phyloP scores from a whole-genome alignment of 1,140 invertebrate species.

The Dendrolimus punctatus region DNA sequence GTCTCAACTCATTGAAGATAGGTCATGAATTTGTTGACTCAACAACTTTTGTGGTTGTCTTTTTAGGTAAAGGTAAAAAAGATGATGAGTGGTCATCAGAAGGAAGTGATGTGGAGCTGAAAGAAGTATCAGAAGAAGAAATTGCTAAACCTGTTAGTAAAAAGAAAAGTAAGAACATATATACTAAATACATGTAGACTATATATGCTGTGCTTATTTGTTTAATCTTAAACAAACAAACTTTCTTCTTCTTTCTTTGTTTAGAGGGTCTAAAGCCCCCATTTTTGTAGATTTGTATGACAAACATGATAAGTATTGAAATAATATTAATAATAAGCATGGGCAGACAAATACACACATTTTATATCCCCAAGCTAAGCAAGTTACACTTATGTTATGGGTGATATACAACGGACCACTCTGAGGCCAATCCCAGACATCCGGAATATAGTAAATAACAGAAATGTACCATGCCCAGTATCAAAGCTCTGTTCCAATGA shows the following conservation, averaged over 20 bases:
- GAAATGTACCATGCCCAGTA: too few relatives aligned
- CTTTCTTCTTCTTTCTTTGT: not conserved
- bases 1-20: not conserved
- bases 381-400: too few relatives aligned
- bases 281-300: not conserved
- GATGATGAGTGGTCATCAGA: slow-evolving; percentile 71
- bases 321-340: not conserved
- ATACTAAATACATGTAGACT: slow-evolving; percentile 8
- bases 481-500: too few relatives aligned
- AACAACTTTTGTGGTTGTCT: not conserved
- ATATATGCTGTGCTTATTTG: not conserved
- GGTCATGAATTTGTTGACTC: not conserved
- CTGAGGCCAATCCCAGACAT: too few relatives aligned
- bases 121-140: slow-evolving; percentile 60
- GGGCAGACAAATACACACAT: too few relatives aligned
- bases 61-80: slow-evolving; percentile 66
- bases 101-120: slow-evolving; percentile 60
- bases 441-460: too few relatives aligned
- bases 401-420: too few relatives aligned
- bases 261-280: not conserved
- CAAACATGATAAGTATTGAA: not conserved
- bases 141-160: slow-evolving; percentile 45
- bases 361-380: too few relatives aligned
- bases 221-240: too few relatives aligned
- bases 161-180: slow-evolving; percentile 47